A percentile compares a stretch with the other conserved stretches of the same genome.
These are phyloP conservation scores for Diarsia brunnea DNA, from an alignment of 2,888 invertebrate genomes.

Conservation along the genomic window DNA sequence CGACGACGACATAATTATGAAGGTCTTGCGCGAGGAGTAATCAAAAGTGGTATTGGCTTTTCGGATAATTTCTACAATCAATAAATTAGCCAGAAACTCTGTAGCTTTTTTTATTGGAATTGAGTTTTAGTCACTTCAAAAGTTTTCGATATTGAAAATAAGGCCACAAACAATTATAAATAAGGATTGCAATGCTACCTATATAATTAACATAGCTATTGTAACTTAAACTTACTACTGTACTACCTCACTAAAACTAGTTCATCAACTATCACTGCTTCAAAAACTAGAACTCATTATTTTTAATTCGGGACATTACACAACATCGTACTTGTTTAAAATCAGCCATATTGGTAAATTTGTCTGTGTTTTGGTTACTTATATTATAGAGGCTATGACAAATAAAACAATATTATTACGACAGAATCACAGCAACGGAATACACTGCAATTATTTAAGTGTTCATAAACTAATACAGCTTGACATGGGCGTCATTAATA, in stretches of 20 bases:
- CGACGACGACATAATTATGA: background rate
- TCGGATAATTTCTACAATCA: background rate
- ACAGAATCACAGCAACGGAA: background rate
- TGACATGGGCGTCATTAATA: conserved; percentile 1
- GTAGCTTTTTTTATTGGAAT: background rate
- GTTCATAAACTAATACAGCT: background rate
- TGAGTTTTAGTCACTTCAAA: background rate
- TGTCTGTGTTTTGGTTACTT: background rate
- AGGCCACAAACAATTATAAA: background rate
- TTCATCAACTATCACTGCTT: conserved; percentile 47
- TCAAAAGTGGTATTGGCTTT: background rate
- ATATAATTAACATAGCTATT: conserved; percentile 11
- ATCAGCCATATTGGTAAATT: conserved; percentile 7
- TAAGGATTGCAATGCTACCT: background rate
- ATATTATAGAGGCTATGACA: background rate
- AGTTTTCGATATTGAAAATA: background rate
- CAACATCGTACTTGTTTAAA: conserved; percentile 21
- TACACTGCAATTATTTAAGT: background rate
- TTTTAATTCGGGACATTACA: conserved; percentile 23
- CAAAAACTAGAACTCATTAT: conserved; percentile 35
- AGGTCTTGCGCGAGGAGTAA: background rate
- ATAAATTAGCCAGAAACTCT: background rate
- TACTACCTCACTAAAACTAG: conserved; percentile 21
- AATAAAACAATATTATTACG: background rate
- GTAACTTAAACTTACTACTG: background rate